These are phyloP conservation scores for Hormaphis cornu DNA, from an alignment of 1,140 invertebrate genomes.

Conservation along the genomic window DNA sequence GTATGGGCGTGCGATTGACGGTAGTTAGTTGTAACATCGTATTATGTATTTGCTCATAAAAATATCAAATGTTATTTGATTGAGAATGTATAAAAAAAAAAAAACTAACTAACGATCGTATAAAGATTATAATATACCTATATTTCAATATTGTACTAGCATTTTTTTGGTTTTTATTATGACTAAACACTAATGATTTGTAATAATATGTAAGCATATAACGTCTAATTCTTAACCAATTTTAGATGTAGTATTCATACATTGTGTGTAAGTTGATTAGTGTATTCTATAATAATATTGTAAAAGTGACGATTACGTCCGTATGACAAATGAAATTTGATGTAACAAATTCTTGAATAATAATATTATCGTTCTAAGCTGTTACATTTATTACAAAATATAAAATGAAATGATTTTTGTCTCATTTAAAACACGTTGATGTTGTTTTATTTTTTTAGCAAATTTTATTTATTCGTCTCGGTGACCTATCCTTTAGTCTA, in stretches of 20 bases:
- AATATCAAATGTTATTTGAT: no score
- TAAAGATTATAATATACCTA: no score
- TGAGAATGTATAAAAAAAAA: no score
- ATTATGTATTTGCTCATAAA: no score
- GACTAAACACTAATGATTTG: neutral
- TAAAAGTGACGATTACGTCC: neutral
- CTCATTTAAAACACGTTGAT: conserved; percentile 4
- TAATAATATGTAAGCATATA: neutral
- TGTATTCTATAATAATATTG: neutral
- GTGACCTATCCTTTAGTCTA: no score
- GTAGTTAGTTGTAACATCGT: no score
- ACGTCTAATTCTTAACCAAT: conserved; percentile 11
- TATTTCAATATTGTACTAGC: no score
- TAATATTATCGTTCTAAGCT: conserved; percentile 17
- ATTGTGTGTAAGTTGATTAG: conserved; percentile 13
- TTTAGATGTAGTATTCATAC: neutral
- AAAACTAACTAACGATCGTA: no score
- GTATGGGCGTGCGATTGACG: no score
- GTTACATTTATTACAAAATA: conserved; percentile 6
- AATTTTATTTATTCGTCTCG: neutral
- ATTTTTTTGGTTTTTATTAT: conserved; percentile 7
- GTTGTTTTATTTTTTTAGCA: neutral
- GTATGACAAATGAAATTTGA: neutral
- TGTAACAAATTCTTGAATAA: conserved; percentile 7
- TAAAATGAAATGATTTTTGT: conserved; percentile 10